phyloP scores from a whole-genome alignment of 2,113 vertebrate genomes.

The Terrapene triunguis region DNA sequence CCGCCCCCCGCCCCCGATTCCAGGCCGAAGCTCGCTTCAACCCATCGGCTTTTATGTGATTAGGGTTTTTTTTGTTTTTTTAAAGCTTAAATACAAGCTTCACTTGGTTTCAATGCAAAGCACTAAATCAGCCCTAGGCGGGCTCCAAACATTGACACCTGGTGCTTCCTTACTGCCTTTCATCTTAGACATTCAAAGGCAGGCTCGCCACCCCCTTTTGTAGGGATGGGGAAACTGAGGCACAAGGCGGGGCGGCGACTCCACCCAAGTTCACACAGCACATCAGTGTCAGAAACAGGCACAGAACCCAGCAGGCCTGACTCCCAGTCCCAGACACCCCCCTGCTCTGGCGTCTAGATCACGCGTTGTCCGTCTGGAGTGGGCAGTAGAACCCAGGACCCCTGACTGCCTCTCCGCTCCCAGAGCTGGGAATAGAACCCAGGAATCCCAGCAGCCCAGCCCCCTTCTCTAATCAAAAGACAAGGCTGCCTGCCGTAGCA shows the following conservation, averaged over 20 bases:
- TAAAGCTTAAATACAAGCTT: neutral
- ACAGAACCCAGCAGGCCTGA: neutral
- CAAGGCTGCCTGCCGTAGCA: neutral
- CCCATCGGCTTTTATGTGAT: neutral
- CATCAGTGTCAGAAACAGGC: neutral
- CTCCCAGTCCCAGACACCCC: neutral
- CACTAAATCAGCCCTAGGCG: neutral
- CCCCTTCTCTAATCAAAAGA: neutral
- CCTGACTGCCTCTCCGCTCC: neutral
- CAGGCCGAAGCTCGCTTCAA: neutral
- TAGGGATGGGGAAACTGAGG: neutral
- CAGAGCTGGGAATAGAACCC: neutral
- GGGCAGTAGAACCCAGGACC: neutral
- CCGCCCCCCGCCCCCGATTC: neutral
- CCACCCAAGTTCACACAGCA: neutral
- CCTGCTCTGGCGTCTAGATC: neutral
- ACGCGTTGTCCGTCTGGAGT: neutral
- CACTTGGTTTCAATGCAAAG: neutral
- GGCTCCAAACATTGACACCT: neutral
- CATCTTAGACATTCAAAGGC: neutral
- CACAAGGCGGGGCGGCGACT: accelerated
- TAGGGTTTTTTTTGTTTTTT: neutral
- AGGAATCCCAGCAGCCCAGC: neutral
- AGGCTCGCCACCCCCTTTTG: neutral
- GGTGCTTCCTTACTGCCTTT: neutral